A percentile compares a stretch with the other conserved stretches of the same genome.
Evolutionary conservation across 2,888 invertebrate species (phyloP).

Genomic region (Criorhina ranunculi): DNA sequence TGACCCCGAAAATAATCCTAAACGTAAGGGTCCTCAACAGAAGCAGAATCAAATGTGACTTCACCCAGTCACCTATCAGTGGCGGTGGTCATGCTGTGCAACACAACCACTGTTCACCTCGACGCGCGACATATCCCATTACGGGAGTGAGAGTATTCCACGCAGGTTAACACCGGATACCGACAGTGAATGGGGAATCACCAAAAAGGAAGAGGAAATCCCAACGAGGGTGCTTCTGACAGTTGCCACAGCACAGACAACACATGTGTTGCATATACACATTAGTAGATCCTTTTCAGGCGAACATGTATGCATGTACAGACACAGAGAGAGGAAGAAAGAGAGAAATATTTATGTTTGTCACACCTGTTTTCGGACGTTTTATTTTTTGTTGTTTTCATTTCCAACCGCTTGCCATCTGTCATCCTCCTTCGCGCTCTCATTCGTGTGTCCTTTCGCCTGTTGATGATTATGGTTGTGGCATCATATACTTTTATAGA

Average conservation of each 20-base stretch:
- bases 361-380: conserved; percentile 66
- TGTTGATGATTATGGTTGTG: conserved; percentile 42
- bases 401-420: conserved; percentile 53
- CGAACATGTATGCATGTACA: conserved; percentile 8
- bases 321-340: background rate
- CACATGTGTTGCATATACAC: conserved; percentile 57
- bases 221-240: conserved; percentile 56
- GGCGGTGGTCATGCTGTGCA: conserved; percentile 67
- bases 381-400: conserved; percentile 21
- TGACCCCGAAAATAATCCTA: conserved; percentile 39
- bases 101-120: conserved; percentile 44
- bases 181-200: conserved; percentile 47
- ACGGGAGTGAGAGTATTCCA: conserved; percentile 62
- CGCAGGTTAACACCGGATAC: conserved; percentile 70
- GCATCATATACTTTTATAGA: conserved; percentile 17
- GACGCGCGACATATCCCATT: conserved; percentile 61
- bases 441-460: conserved; percentile 60
- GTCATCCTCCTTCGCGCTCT: conserved; percentile 57
- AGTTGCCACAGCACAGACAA: conserved; percentile 18
- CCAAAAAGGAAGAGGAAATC: conserved; percentile 41
- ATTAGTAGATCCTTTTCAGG: conserved; percentile 47
- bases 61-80: conserved; percentile 59
- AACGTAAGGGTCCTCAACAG: conserved; percentile 42
- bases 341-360: conserved; percentile 13
- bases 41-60: conserved; percentile 51